phyloP scores from a whole-genome alignment of 2,113 vertebrate genomes.

The Ginglymostoma cirratum region DNA sequence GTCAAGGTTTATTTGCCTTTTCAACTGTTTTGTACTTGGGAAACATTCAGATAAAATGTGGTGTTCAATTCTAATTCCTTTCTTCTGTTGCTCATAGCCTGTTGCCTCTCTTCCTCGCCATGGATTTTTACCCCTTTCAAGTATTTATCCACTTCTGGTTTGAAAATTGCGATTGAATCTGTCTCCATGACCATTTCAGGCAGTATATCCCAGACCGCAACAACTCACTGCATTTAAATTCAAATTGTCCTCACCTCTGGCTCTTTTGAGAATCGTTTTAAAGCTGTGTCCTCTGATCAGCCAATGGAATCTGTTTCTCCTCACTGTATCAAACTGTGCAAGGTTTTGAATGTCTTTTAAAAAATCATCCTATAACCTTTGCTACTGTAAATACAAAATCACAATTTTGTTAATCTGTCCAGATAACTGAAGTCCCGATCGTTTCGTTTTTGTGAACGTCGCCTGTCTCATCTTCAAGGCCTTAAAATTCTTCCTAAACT shows the following conservation, averaged over 20 bases:
- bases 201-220: not conserved
- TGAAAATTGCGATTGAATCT: not conserved
- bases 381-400: not conserved
- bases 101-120: too few species aligned
- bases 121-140: too few species aligned
- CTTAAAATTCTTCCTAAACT: not conserved
- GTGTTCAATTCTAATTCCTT: not conserved
- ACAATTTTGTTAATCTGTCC: not conserved
- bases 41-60: not conserved
- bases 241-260: not conserved
- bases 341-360: not conserved
- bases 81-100: not conserved
- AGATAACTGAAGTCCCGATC: not conserved
- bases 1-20: not conserved
- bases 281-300: not conserved
- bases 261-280: not conserved
- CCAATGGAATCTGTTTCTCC: not conserved
- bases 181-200: not conserved
- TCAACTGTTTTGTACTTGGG: not conserved
- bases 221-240: not conserved
- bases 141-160: too few species aligned
- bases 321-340: not conserved
- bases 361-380: not conserved
- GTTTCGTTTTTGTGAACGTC: not conserved
- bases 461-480: too few species aligned